A percentile compares a stretch with the other conserved stretches of the same genome.
Conservation (phyloP, 2,113 vertebrate species). For the Callithrix jacchus region DNA sequence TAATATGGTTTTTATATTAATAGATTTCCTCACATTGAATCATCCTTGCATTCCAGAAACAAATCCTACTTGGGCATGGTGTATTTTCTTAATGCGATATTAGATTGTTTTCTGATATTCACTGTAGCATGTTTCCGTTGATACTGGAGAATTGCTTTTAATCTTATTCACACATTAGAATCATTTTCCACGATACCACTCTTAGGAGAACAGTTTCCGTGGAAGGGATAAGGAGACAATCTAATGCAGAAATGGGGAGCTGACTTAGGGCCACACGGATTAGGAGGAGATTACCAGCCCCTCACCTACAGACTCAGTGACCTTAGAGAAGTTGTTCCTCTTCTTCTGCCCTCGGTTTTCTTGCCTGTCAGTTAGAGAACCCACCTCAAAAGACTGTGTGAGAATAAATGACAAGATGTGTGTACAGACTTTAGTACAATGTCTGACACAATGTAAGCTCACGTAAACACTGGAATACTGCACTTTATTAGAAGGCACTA, state of each 20-base stretch:
- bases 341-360: neutral
- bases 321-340: neutral
- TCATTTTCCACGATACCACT: neutral
- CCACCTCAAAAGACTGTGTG: neutral
- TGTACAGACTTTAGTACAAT: neutral
- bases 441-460: neutral
- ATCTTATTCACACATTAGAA: neutral
- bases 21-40: neutral
- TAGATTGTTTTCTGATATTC: slow-evolving; percentile 3
- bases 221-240: neutral
- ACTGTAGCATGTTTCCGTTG: neutral
- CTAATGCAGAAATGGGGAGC: neutral
- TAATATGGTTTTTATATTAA: neutral
- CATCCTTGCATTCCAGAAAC: slow-evolving; percentile 17
- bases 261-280: neutral
- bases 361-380: neutral
- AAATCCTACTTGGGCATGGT: neutral
- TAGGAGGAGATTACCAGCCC: neutral
- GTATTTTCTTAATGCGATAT: neutral
- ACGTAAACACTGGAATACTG: neutral
- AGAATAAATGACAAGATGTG: neutral
- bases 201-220: neutral
- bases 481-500: neutral
- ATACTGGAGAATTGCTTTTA: neutral
- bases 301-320: neutral